A percentile compares a stretch with the other conserved stretches of the same genome.
Conservation (phyloP, 1,140 invertebrate genomes). For the Patella vulgata region DNA sequence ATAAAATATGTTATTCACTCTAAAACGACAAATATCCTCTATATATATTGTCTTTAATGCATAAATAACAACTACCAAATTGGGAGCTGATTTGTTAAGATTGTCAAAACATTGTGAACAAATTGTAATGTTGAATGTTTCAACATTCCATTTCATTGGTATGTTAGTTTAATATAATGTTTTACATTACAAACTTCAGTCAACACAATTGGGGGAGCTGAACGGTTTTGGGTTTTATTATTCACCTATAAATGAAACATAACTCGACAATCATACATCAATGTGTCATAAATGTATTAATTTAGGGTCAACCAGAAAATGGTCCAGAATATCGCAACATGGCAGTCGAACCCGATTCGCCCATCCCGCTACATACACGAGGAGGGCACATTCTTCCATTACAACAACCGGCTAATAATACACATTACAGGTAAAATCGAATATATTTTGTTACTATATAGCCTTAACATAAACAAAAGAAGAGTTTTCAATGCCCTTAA, state of each 20-base stretch:
- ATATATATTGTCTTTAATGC: too few relatives aligned
- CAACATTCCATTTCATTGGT: background rate
- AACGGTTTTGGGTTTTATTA: too few relatives aligned
- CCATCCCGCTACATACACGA: constrained; percentile 64
- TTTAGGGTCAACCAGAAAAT: too few relatives aligned
- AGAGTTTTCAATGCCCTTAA: background rate
- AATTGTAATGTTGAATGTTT: background rate
- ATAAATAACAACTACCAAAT: background rate
- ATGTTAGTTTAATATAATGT: background rate
- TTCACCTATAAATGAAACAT: too few relatives aligned
- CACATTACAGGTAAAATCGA: constrained; percentile 48
- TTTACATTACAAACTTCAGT: constrained; percentile 4
- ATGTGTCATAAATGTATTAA: too few relatives aligned
- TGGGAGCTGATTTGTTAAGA: background rate
- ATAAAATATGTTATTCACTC: too few relatives aligned
- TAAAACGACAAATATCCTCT: too few relatives aligned
- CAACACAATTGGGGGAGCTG: background rate
- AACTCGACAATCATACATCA: too few relatives aligned
- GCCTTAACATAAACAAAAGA: background rate
- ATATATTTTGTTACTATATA: background rate
- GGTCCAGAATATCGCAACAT: constrained; percentile 1
- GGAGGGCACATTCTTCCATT: constrained; percentile 65
- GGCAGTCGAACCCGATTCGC: constrained; percentile 28
- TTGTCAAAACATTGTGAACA: background rate
- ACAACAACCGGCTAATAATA: constrained; percentile 64